Percentiles rank a stretch among this genome's conserved stretches.
Evolutionary conservation across 2,113 vertebrate genomes (phyloP).

Genomic region (Rhinichthys klamathensis): DNA sequence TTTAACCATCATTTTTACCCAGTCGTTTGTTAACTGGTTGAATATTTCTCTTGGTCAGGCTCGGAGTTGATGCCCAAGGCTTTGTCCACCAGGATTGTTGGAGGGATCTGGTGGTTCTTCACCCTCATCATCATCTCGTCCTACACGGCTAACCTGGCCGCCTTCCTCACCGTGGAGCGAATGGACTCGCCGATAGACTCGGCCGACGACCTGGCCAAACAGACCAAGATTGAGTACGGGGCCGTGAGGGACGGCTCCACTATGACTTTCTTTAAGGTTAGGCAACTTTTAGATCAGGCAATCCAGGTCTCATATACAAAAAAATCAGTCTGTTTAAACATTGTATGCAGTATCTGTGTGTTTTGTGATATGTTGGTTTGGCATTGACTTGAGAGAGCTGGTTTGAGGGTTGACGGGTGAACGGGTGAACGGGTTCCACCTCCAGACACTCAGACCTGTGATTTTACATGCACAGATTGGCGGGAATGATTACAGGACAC

Average conservation of each 20-base stretch:
- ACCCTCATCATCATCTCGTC: conserved; percentile 98
- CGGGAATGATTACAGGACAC: not conserved
- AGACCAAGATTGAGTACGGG: conserved; percentile 97
- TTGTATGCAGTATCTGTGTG: not conserved
- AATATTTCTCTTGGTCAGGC: conserved; percentile 64
- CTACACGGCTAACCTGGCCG: conserved; percentile 97
- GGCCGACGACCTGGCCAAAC: conserved; percentile 95
- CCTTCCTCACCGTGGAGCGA: conserved; percentile 96
- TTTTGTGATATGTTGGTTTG: not conserved
- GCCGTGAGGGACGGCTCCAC: conserved; percentile 96
- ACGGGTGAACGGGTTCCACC: not conserved
- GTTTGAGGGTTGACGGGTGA: not conserved
- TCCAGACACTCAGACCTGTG: not conserved
- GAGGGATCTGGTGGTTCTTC: conserved; percentile 99
- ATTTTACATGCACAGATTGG: conserved; percentile 5
- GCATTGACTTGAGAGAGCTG: not conserved
- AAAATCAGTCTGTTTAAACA: not conserved
- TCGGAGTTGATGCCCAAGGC: conserved; percentile 99
- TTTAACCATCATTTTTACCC: not conserved
- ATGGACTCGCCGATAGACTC: conserved; percentile 99
- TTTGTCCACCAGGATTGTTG: conserved; percentile 97
- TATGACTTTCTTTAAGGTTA: conserved; percentile 99
- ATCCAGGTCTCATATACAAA: not conserved
- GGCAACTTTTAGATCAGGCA: no score
- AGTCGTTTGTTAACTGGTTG: not conserved